These are phyloP conservation scores for Gulo gulo DNA, from an alignment of 2,113 vertebrate genomes.

Conservation along the genomic window DNA sequence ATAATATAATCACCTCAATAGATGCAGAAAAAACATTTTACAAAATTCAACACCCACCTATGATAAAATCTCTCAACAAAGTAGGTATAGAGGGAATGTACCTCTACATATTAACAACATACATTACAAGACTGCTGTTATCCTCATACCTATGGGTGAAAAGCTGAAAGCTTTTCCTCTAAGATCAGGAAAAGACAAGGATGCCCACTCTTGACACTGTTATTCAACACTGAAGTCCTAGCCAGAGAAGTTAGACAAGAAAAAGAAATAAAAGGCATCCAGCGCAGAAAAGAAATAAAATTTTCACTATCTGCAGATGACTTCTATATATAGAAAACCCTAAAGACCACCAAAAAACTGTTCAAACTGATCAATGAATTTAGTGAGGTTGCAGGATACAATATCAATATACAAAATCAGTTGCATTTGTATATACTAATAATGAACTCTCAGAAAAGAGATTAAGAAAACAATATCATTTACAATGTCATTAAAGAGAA, in stretches of 20 bases:
- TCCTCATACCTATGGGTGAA: not conserved
- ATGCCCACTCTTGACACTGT: not conserved
- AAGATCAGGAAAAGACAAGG: not conserved
- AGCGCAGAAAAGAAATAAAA: not conserved
- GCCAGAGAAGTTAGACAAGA: not conserved
- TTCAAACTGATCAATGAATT: not conserved
- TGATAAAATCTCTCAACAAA: not conserved
- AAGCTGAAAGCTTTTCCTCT: not conserved
- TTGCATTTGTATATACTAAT: not conserved
- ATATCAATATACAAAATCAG: not conserved
- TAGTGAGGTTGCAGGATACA: not conserved
- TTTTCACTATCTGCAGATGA: not conserved
- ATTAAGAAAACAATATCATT: not conserved
- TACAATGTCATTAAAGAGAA: not conserved
- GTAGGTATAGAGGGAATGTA: not conserved
- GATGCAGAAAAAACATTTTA: not conserved
- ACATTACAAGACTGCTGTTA: not conserved
- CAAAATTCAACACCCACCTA: not conserved
- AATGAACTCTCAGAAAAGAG: not conserved
- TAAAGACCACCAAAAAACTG: not conserved
- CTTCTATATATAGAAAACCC: not conserved
- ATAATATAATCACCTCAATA: not conserved
- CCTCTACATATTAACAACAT: not conserved
- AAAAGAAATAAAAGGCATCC: not conserved
- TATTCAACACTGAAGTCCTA: not conserved